Percentiles rank a stretch among this genome's conserved stretches.
These are phyloP conservation scores for Shinisaurus crocodilurus DNA, from an alignment of 2,113 vertebrate genomes.

Conservation along the genomic window DNA sequence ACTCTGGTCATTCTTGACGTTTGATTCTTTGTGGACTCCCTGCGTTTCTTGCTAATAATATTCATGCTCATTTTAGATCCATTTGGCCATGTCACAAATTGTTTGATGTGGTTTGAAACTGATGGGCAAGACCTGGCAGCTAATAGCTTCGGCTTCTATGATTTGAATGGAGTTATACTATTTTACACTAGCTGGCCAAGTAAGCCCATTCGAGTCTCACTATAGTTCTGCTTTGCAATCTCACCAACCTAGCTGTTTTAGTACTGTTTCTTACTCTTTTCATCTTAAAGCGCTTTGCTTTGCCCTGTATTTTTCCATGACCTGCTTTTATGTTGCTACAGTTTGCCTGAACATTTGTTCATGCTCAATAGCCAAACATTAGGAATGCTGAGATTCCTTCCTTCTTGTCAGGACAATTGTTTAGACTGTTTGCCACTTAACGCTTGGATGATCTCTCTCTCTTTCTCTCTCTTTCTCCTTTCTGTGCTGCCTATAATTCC, in stretches of 20 bases:
- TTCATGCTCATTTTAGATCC: conserved; percentile 9
- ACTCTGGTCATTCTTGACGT: neutral
- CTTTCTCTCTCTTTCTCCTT: conserved; percentile 5
- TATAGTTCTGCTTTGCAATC: conserved; percentile 5
- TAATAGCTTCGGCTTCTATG: neutral
- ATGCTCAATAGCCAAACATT: conserved; percentile 3
- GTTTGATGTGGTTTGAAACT: conserved; percentile 6
- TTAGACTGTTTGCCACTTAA: conserved; percentile 2
- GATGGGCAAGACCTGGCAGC: neutral
- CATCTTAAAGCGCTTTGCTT: neutral
- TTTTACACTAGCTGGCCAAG: conserved; percentile 3
- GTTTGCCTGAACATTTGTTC: neutral
- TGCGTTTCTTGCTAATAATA: neutral
- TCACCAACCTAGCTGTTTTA: neutral
- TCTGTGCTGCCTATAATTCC: neutral
- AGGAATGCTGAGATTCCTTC: conserved; percentile 29
- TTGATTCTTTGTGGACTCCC: neutral
- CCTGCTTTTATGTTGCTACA: conserved; percentile 29
- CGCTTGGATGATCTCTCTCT: conserved; percentile 2
- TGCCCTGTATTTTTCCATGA: neutral
- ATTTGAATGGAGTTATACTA: conserved; percentile 5
- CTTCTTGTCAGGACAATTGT: conserved; percentile 33
- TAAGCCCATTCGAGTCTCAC: conserved; percentile 14
- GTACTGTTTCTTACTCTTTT: neutral
- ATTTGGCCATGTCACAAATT: conserved; percentile 1